Base-by-base conservation (phyloP, 2,888 invertebrate genomes). In the Coleophora deauratella region DNA sequence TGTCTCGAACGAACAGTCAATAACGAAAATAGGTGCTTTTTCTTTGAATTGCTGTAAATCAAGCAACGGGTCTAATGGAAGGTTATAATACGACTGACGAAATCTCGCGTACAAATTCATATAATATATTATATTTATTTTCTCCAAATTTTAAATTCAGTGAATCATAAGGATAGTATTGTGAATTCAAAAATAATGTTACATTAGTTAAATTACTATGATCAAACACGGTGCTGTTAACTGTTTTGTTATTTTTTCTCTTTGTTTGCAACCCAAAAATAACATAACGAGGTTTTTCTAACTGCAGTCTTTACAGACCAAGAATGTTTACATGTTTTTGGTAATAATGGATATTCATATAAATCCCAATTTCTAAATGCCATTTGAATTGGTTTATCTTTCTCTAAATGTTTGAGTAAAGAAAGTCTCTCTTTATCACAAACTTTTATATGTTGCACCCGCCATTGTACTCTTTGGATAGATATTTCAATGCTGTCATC, bases 291-390 rank as follows among this genome's bases (percentile, higher is more conserved):
- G 69, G 70, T 50, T 66, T 67, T 52, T 70, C 68, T 37, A 67
- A 41, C 38, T 59, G 57, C 48, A 28, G 64, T 65, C 47, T 60
- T 62, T 14, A 63, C 49, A 11, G 53, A 40, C 68, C 66, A 65
- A 32, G 55, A 49, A 42, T 64, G 54, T 45, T 62, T 53, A 33
- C 49, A 48, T 15, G 63, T 62, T 42, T 44, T 46, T 13, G 62
- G 67, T 41, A 73, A 40, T 39, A 57, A 34, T 3, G 66, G 67
- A 51, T 66, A 67, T 47, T 66, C 63, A 43, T 66, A 62, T 15
- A 73, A 42, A 41, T 71, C 68, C 70, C 71, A 72, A 38, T 60
- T 61, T 38, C 71, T 46, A 50, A 64, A 70, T 50, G 41, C 43
- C 34, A 49, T 52, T 48, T 43, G 63, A 51, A 39, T 61, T 43